Conservation (phyloP, 1,140 invertebrate genomes). For the Drosophila simulans region DNA sequence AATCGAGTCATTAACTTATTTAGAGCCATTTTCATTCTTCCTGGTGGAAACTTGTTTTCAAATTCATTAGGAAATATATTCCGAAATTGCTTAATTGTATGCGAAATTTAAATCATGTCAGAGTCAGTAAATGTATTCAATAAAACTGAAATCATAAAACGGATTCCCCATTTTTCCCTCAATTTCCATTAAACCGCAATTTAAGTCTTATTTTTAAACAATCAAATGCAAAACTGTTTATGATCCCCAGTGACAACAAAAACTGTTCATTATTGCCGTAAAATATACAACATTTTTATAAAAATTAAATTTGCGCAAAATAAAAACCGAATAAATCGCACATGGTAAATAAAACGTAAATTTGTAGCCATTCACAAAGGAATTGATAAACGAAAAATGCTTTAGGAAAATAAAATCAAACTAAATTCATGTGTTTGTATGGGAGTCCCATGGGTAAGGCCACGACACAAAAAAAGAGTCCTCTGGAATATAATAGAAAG, state of each 20-base stretch:
- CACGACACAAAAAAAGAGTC: slow-evolving; percentile 33
- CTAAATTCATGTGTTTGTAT: slow-evolving; percentile 46
- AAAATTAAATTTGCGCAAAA: slow-evolving; percentile 29
- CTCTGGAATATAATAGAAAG: slow-evolving; percentile 1
- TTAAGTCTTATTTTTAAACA: slow-evolving; percentile 13
- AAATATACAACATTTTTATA: slow-evolving; percentile 11
- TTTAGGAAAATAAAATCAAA: slow-evolving; percentile 48
- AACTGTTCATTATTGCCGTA: slow-evolving; percentile 5
- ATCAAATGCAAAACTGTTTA: slow-evolving; percentile 16
- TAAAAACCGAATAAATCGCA: slow-evolving; percentile 23
- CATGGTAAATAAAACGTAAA: slow-evolving; percentile 45
- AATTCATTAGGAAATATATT: slow-evolving; percentile 21
- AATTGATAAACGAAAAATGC: slow-evolving; percentile 58
- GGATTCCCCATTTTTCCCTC: neutral
- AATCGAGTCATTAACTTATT: slow-evolving; percentile 76
- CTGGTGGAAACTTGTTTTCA: neutral
- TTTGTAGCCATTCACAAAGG: slow-evolving; percentile 43
- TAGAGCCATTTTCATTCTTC: slow-evolving; percentile 20
- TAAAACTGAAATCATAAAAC: slow-evolving; percentile 22
- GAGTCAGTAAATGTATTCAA: neutral
- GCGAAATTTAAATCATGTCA: slow-evolving; percentile 42
- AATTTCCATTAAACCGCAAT: slow-evolving; percentile 12
- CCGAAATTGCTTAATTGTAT: slow-evolving; percentile 46
- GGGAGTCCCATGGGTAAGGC: slow-evolving; percentile 21
- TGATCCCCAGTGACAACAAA: slow-evolving; percentile 27